Evolutionary conservation across 92 coral and sea anemone species (phyloP), one percentile per base, ranked within the genome.

Genomic region (Palythoa heliodiscus): DNA sequence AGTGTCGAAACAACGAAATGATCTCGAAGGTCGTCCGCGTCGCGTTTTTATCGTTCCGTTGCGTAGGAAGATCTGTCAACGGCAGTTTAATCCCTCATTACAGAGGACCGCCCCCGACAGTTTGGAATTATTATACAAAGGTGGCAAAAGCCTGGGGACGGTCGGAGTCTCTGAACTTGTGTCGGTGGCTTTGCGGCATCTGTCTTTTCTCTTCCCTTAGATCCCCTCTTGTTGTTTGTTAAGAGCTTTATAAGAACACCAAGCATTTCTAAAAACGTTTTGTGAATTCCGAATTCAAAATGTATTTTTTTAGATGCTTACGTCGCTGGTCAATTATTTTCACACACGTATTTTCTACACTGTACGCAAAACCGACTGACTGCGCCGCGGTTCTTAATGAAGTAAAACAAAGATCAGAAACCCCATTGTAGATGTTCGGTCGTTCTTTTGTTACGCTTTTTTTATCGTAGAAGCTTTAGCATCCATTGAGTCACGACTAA

Each of bases 71-170:
- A 60, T 23, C 84, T 80, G 53, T 80, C 84, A 80, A 80, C 84
- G 48, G 74, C 74, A 80, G 66, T 20, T 80, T 66, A 80, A 80
- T 80, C 84, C 84, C 2, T 67, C 84, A 66, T 80, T 80, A 80
- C 66, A 80, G 73, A 52, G 72, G 43, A 22, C 84, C 84, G 84
- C 84, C 84, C 23, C 66, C 66, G 80, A 53, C 39, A 25, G 16
- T 69, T 25, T 50, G 67, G 80, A 75, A 43, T 75, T 75, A 75
- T 35, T 29, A 57, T 7, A 52, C 39, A 10, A 23, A 29, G 43
- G 73, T 43, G 73, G 73, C 25, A 8, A 69, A 69, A 48, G 73
- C 24, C 47, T 11, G 17, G 47, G 73, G 17, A 69, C 17, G 10
- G 73, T 69, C 73, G 73, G 73, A 69, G 35, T 22, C 73, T 25